Conservation (phyloP, 2,797 vertebrate genomes). For the Miichthys miiuy region DNA sequence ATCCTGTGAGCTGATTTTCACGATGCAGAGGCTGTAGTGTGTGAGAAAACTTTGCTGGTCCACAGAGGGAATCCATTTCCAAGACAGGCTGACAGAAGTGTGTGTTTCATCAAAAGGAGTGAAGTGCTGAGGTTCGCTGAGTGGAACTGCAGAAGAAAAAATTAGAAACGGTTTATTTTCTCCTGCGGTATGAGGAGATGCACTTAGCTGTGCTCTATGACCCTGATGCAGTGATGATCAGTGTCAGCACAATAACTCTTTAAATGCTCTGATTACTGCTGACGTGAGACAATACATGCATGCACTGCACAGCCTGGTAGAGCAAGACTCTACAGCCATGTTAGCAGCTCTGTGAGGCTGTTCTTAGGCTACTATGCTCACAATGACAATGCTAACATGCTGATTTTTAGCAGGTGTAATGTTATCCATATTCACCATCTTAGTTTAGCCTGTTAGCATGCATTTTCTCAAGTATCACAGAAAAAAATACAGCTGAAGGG, state of each 20-base stretch:
- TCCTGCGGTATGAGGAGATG: not conserved
- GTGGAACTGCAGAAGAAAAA: conserved; percentile 64
- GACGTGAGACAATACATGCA: not conserved
- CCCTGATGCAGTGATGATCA: not conserved
- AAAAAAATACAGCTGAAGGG: too few species aligned
- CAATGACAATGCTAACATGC: too few species aligned
- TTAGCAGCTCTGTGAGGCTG: too few species aligned
- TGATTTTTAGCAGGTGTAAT: too few species aligned
- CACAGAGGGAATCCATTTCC: conserved; percentile 64
- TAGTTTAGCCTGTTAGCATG: not conserved
- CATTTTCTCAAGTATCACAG: too few species aligned
- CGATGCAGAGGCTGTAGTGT: conserved; percentile 72
- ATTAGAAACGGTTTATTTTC: too few species aligned
- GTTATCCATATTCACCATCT: too few species aligned
- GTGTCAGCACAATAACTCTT: not conserved
- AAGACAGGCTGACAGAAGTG: conserved; percentile 64
- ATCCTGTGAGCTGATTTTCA: conserved; percentile 38
- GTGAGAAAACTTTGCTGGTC: conserved; percentile 72
- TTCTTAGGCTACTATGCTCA: too few species aligned
- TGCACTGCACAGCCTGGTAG: too few species aligned
- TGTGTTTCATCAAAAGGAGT: conserved; percentile 15
- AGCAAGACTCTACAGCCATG: too few species aligned
- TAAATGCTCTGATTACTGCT: not conserved
- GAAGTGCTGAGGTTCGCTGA: conserved; percentile 54
- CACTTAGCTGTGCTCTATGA: not conserved